Conservation (phyloP, 1,140 invertebrate species). For the Cherax quadricarinatus region DNA sequence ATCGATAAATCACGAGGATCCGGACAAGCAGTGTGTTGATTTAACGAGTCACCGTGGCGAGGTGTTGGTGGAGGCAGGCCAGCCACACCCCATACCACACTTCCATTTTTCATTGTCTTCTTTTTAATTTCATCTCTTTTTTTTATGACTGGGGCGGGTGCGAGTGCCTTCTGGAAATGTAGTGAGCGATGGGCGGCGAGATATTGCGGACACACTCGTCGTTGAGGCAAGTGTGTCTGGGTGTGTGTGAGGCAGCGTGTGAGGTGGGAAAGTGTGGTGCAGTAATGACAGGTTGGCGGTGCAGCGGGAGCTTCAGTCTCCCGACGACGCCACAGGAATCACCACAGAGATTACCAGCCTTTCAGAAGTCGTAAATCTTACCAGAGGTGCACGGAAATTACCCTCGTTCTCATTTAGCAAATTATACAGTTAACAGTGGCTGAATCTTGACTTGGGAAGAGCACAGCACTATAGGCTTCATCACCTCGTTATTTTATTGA, state of each 20-base stretch:
- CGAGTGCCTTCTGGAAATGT: neutral
- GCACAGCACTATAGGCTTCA: neutral
- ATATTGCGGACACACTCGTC: neutral
- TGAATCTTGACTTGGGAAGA: no score
- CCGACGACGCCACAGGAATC: neutral
- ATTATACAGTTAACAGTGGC: no score
- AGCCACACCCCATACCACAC: neutral
- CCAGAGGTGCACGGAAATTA: no score
- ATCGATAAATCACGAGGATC: neutral
- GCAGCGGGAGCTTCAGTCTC: neutral
- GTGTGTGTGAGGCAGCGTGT: constrained; percentile 23
- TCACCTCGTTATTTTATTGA: neutral
- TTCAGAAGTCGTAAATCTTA: no score
- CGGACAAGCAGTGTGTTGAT: neutral
- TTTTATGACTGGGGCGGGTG: neutral
- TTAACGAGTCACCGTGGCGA: neutral
- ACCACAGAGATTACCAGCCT: no score
- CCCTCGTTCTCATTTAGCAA: no score
- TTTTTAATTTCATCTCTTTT: neutral
- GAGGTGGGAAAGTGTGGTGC: neutral
- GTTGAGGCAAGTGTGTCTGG: neutral
- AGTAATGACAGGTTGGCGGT: neutral
- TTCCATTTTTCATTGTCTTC: neutral
- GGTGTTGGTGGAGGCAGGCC: neutral
- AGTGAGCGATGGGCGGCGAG: neutral